Base-by-base conservation (phyloP, 2,888 invertebrate genomes). In the Euproctis similis region DNA sequence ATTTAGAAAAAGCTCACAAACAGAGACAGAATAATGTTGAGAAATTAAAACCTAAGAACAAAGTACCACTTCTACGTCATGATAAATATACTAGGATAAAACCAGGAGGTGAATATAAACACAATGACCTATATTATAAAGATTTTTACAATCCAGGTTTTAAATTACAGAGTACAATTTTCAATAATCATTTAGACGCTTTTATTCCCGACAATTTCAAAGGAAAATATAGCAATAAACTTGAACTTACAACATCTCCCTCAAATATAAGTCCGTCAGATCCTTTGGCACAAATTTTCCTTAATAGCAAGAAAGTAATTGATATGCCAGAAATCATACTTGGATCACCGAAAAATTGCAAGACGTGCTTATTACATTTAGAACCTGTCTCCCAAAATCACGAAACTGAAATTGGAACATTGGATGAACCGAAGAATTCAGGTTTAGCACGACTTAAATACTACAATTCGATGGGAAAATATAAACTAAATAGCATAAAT, bases 1-100 rank as follows among this genome's bases (percentile, higher is more conserved):
- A 73, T 41, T 62, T 84, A 49, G 75, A 82, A 22, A 81, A 65
- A 46, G 78, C 76, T 30, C 72, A 78, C 25, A 76, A 74, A 36
- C 76, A 81, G 40, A 62, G 63, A 36, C 44, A 61, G 28, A 59
- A 56, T 28, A 74, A 70, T 38, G 37, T 67, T 8, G 72, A 74
- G 42, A 75, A 69, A 48, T 41, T 51, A 12, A 75, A 72, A 55
- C 31, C 42, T 2, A 82, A 82, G 66, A 82, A 77, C 36, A 80
- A 77, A 56, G 65, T 76, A 13, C 81, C 81, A 1, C 46, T 60
- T 8, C 24, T 66, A 25, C 65, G 59, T 4, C 73, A 65, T 26
- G 77, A 80, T 11, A 63, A 60, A 35, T 75, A 51, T 39, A 42
- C 55, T 1, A 77, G 77, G 52, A 39, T 44, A 7, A 67, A 64